These are phyloP conservation scores for Octodonta nipae DNA, from an alignment of 2,888 invertebrate genomes.

Conservation along the genomic window DNA sequence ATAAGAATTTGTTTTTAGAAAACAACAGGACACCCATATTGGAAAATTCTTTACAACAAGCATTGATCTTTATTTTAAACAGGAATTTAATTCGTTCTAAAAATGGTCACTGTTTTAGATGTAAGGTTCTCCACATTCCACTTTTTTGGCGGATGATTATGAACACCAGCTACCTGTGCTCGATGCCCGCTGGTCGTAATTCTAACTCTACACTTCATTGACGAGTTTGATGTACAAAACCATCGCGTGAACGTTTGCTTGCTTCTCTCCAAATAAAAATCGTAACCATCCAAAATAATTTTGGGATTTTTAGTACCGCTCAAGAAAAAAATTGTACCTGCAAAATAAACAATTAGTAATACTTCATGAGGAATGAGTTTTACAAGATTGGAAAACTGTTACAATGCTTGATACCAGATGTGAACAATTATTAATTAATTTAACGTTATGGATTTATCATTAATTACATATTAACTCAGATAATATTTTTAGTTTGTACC, in stretches of 20 bases:
- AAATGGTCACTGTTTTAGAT: constrained; percentile 17
- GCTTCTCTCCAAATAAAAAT: constrained; percentile 19
- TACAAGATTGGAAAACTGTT: no score
- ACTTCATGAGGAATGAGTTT: no score
- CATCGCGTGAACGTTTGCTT: constrained; percentile 16
- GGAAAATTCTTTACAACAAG: no score
- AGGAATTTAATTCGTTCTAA: constrained; percentile 7
- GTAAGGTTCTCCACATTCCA: constrained; percentile 6
- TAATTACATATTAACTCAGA: no score
- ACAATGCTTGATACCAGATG: background rate
- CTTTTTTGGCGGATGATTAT: constrained; percentile 16
- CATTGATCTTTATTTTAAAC: background rate
- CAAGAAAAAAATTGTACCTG: constrained; percentile 6
- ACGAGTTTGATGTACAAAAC: constrained; percentile 19
- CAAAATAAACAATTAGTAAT: no score
- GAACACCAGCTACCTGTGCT: constrained; percentile 15
- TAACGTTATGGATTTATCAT: background rate
- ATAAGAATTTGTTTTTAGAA: no score
- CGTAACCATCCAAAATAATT: constrained; percentile 18
- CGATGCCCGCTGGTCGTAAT: constrained; percentile 9
- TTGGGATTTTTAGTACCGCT: constrained; percentile 11
- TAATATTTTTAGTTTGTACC: no score
- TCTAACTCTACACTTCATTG: constrained; percentile 18
- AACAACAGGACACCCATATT: no score
- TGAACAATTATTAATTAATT: background rate